phyloP scores from a whole-genome alignment of 2,797 vertebrate genomes.

The Chelidonichthys spinosus region DNA sequence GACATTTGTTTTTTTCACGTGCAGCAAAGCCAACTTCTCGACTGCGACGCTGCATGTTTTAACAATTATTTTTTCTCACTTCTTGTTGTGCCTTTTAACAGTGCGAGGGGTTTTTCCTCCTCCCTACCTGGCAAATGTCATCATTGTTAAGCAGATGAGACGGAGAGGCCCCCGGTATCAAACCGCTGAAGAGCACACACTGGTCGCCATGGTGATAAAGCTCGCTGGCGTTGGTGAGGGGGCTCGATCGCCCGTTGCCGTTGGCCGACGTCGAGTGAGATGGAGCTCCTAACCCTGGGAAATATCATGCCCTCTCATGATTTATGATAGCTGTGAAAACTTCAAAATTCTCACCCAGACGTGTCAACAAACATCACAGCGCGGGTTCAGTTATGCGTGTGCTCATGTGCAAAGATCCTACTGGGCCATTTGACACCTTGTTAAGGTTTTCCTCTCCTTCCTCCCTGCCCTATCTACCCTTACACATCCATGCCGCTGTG shows the following conservation, averaged over 20 bases:
- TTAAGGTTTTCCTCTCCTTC: conserved; percentile 73
- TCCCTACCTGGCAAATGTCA: conserved; percentile 3
- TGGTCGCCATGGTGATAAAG: conserved; percentile 45
- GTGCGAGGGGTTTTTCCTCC: not conserved
- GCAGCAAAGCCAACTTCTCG: conserved; percentile 12
- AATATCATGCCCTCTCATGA: conserved; percentile 77
- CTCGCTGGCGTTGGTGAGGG: conserved; percentile 14
- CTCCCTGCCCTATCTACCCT: conserved; percentile 43
- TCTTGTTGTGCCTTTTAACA: conserved; percentile 14
- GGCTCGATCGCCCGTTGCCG: conserved; percentile 19
- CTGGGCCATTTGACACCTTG: conserved; percentile 77
- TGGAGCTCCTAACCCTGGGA: conserved; percentile 75
- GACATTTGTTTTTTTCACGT: conserved; percentile 32
- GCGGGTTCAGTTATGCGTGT: conserved; percentile 71
- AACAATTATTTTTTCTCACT: conserved; percentile 10
- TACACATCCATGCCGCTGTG: conserved; percentile 54
- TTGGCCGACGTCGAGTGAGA: conserved; percentile 36
- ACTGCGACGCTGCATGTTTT: conserved; percentile 19
- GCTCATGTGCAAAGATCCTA: conserved; percentile 76
- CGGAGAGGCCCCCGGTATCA: conserved; percentile 31
- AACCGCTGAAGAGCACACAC: conserved; percentile 22
- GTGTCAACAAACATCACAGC: conserved; percentile 86
- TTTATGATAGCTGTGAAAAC: conserved; percentile 81
- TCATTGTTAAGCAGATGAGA: conserved; percentile 19
- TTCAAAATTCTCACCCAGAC: conserved; percentile 80